Percentiles rank a stretch among this genome's conserved stretches.
Evolutionary conservation across 1,140 invertebrate species (phyloP).

Genomic region (Hylaeus volcanicus): DNA sequence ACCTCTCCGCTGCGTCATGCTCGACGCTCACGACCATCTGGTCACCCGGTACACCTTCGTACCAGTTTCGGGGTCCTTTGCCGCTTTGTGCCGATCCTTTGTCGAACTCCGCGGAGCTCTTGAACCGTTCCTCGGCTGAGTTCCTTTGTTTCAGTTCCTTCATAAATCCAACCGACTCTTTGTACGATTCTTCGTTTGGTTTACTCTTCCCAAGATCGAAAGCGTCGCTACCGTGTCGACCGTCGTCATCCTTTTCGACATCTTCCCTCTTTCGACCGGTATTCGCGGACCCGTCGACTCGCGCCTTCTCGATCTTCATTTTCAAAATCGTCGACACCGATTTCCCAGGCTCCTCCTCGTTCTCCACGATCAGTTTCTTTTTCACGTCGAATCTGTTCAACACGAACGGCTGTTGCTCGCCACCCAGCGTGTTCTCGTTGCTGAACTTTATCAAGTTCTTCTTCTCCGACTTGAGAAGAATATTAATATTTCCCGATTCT

Average conservation of each 20-base stretch:
- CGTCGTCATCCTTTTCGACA: not conserved
- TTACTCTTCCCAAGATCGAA: not conserved
- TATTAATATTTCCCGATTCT: slow-evolving; percentile 12
- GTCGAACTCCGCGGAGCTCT: not conserved
- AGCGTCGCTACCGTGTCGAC: not conserved
- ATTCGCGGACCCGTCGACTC: not conserved
- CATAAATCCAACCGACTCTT: not conserved
- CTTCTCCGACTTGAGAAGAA: slow-evolving; percentile 28
- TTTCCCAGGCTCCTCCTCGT: slow-evolving; percentile 5
- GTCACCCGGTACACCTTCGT: not conserved
- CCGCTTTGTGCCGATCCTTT: slow-evolving; percentile 7
- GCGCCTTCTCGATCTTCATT: not conserved
- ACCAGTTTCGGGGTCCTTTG: not conserved
- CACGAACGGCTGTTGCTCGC: not conserved
- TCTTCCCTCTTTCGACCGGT: not conserved
- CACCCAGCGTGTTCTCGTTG: not conserved
- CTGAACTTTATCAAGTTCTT: slow-evolving; percentile 28
- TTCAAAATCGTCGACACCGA: slow-evolving; percentile 6
- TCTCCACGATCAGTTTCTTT: slow-evolving; percentile 21
- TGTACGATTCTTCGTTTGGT: not conserved
- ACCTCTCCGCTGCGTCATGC: not conserved
- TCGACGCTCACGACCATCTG: not conserved
- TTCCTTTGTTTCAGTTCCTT: not conserved
- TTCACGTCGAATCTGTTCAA: slow-evolving; percentile 17
- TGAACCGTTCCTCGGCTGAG: slow-evolving; percentile 1